Evolutionary conservation across 37 sponge, comb jelly and placozoan species (phyloP), one percentile per base, ranked within the genome.

Genomic region (Bolinopsis microptera): DNA sequence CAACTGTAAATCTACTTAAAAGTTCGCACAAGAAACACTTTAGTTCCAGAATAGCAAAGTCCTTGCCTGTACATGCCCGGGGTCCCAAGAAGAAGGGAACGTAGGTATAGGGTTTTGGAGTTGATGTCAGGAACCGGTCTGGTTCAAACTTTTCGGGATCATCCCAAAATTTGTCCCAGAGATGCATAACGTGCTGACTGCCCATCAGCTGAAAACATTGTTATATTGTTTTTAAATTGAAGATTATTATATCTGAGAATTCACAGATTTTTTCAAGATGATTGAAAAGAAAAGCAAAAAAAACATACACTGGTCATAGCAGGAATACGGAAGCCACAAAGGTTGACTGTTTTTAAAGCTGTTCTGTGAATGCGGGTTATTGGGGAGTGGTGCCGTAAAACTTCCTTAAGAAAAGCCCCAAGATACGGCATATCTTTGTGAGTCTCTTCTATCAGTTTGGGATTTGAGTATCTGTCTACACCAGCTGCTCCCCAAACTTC

Each of bases 71-170:
- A n/a, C n/a, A n/a, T n/a, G n/a, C n/a, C n/a, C n/a, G n/a, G n/a
- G n/a, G n/a, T n/a, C 83, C 83, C 13, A 80, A 23, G 38, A 80
- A 35, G 83, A 80, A 80, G 37, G 83, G 83, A 32, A 80, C 35
- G 83, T 32, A 80, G 83, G 83, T 80, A 38, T 80, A 80, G 37
- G 83, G 83, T 80, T 80, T 80, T 3, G 83, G 83, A 8, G 83
- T 27, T 21, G 83, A 32, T 21, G 31, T 1, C 38, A 35, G 31
- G 83, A 80, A 80, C 8, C 83, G 35, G 3, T 80, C 83, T 3
- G 83, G 83, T 21, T 35, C 38, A 38, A 32, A 80, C 8, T 35
- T 38, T 5, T 33, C 38, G 1, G 83, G 83, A 27, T 80, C 27
- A 80, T 80, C 83, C 83, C 83, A 80, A 38, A 35, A 27, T 35